Conservation (phyloP, 2,797 vertebrate species). For the Danio aesculapii region DNA sequence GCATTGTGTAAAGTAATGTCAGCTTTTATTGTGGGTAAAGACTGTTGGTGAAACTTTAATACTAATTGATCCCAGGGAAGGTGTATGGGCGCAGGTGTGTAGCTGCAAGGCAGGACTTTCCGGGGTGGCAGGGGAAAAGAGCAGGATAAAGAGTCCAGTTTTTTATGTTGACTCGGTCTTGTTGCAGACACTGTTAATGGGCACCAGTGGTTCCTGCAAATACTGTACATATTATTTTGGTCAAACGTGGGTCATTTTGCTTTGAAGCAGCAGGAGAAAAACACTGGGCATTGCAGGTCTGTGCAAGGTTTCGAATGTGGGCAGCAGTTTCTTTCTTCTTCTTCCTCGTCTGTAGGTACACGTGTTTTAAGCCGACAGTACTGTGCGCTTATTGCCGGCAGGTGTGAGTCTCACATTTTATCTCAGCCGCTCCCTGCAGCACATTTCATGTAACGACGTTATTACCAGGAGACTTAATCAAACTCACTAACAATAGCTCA, state of each 20-base stretch:
- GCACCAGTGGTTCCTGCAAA: neutral
- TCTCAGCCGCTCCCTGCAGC: constrained; percentile 73
- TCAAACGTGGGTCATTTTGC: neutral
- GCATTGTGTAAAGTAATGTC: neutral
- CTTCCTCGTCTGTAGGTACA: constrained; percentile 18
- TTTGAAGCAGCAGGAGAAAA: neutral
- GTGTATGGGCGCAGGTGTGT: constrained; percentile 79
- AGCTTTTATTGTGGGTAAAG: neutral
- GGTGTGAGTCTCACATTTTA: constrained; percentile 76
- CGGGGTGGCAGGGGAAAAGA: constrained; percentile 69
- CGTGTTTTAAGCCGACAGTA: constrained; percentile 35
- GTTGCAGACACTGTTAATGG: constrained; percentile 29
- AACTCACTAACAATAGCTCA: constrained; percentile 77
- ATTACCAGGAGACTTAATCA: constrained; percentile 80
- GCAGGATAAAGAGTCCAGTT: constrained; percentile 70
- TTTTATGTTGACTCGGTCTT: constrained; percentile 66
- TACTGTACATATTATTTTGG: neutral
- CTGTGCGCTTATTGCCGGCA: constrained; percentile 68
- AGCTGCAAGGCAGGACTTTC: constrained; percentile 72
- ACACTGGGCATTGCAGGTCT: neutral
- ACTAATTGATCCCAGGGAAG: constrained; percentile 84
- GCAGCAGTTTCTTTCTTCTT: constrained; percentile 22
- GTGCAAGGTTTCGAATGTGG: constrained; percentile 1
- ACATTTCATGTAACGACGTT: constrained; percentile 78
- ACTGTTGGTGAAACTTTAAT: constrained; percentile 73